Conservation (phyloP, 2,797 vertebrate species). For the Gobionotothen gibberifrons region DNA sequence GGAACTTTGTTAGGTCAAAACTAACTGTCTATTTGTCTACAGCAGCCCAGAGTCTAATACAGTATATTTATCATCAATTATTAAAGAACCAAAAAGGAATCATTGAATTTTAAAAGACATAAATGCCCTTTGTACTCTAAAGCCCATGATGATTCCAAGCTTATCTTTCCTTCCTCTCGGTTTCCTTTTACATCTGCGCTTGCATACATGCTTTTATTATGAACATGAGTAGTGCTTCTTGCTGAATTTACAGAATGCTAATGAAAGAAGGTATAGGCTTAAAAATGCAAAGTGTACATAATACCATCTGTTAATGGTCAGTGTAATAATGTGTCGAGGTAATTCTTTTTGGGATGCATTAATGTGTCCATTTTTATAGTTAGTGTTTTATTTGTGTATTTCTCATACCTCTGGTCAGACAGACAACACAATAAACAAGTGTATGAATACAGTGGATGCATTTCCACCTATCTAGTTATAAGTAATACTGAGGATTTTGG, state of each 20-base stretch:
- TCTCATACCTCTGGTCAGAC: slow-evolving; percentile 2
- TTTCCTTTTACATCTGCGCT: slow-evolving; percentile 4
- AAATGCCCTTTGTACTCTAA: not conserved
- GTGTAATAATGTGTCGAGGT: not conserved
- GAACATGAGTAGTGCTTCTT: slow-evolving; percentile 2
- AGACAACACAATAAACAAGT: not conserved
- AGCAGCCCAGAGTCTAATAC: not conserved
- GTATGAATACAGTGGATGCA: not conserved
- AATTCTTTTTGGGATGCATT: not conserved
- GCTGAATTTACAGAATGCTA: slow-evolving; percentile 5
- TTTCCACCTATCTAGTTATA: not conserved
- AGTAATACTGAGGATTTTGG: slow-evolving; percentile 2
- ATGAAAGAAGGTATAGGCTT: not conserved
- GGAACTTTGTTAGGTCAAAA: slow-evolving; percentile 6
- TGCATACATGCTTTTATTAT: not conserved
- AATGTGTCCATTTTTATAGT: not conserved
- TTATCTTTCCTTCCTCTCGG: not conserved
- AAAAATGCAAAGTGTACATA: slow-evolving; percentile 1
- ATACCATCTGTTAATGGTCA: not conserved
- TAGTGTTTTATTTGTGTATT: not conserved
- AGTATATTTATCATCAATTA: not conserved
- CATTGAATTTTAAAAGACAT: slow-evolving; percentile 4
- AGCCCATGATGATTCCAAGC: not conserved
- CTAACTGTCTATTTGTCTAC: slow-evolving; percentile 15
- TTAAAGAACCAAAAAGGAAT: not conserved